These are phyloP conservation scores for Rhinella marina DNA, from an alignment of 2,797 vertebrate genomes.

Conservation along the genomic window DNA sequence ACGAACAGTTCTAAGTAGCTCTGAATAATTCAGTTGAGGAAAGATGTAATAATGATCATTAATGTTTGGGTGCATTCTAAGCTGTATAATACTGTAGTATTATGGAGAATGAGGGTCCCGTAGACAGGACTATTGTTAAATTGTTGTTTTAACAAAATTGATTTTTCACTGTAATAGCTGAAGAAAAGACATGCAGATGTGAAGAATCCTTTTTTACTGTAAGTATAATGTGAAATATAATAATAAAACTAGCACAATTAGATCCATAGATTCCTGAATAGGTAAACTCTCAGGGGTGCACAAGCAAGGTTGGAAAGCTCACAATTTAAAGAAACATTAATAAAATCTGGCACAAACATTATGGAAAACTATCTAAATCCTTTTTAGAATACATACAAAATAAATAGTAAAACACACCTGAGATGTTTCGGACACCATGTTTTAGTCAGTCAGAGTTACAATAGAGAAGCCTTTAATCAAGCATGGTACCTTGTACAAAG, in stretches of 20 bases:
- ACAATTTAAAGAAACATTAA: too few relatives aligned
- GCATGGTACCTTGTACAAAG: too few relatives aligned
- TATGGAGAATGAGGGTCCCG: neutral
- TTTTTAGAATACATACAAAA: too few relatives aligned
- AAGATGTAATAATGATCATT: slow-evolving; percentile 34
- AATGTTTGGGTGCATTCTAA: neutral
- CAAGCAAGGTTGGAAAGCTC: neutral
- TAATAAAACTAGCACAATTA: neutral
- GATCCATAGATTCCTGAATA: neutral
- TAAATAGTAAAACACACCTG: too few relatives aligned
- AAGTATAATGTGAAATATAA: neutral
- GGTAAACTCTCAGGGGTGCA: neutral
- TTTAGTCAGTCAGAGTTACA: too few relatives aligned
- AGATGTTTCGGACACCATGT: too few relatives aligned
- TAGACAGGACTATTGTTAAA: too few relatives aligned
- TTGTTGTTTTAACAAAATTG: neutral
- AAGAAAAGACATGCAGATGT: neutral
- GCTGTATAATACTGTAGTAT: neutral
- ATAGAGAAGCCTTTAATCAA: too few relatives aligned
- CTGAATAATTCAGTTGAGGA: slow-evolving; percentile 37
- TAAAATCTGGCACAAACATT: too few relatives aligned
- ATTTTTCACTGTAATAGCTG: neutral
- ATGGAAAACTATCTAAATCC: too few relatives aligned
- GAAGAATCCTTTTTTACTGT: neutral
- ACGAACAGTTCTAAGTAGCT: slow-evolving; percentile 13